Conservation (phyloP, 2,113 vertebrate genomes). For the Callipepla californica region DNA sequence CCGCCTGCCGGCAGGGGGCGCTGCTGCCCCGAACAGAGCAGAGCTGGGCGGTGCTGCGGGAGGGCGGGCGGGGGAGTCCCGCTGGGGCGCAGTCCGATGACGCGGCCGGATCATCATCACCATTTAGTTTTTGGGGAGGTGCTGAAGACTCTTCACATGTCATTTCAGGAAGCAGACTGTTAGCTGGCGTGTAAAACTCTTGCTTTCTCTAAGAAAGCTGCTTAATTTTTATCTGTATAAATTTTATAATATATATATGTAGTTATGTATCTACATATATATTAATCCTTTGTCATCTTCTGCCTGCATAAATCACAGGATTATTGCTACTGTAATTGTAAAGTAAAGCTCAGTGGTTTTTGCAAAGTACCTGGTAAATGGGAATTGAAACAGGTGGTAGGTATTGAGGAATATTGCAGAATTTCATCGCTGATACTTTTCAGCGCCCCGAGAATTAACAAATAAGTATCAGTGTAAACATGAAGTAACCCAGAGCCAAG, state of each 20-base stretch:
- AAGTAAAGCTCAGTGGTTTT: neutral
- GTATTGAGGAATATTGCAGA: rapidly evolving
- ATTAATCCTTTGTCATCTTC: neutral
- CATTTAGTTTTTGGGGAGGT: neutral
- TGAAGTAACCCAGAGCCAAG: neutral
- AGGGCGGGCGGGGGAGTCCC: no score
- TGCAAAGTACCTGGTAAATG: neutral
- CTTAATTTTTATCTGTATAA: neutral
- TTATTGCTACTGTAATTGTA: neutral
- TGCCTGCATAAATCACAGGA: neutral
- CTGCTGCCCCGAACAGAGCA: neutral
- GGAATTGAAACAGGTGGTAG: neutral
- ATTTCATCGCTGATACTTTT: neutral
- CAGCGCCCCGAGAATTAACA: neutral
- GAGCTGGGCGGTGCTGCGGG: no score
- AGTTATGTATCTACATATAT: neutral
- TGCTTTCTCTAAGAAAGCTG: neutral
- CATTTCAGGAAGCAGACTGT: neutral
- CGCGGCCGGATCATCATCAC: neutral
- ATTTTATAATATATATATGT: neutral
- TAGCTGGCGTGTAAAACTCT: rapidly evolving
- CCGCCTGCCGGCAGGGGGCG: neutral
- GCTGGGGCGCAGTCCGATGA: no score
- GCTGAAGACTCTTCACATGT: neutral
- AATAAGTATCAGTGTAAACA: neutral